Conservation (phyloP, 1,140 invertebrate species). For the Phocides pigmalion region DNA sequence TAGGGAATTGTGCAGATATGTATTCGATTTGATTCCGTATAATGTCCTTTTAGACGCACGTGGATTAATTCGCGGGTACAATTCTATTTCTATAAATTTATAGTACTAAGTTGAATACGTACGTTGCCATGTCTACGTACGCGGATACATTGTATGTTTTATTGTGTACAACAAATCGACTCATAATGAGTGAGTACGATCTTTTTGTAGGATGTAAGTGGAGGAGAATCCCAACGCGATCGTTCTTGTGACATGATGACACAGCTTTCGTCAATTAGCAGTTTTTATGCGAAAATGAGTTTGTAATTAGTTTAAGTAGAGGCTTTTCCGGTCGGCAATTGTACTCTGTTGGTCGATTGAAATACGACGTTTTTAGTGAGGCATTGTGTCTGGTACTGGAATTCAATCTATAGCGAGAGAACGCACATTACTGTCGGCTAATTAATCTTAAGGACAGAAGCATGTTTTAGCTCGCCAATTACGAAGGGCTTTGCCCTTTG, state of each 20-base stretch:
- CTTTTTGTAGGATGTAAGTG: slow-evolving; percentile 47
- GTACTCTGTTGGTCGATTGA: slow-evolving; percentile 41
- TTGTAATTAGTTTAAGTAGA: slow-evolving; percentile 62
- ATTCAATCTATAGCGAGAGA: slow-evolving; percentile 28
- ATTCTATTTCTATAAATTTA: background rate
- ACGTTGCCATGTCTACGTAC: background rate
- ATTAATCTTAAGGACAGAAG: slow-evolving; percentile 27
- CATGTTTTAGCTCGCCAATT: slow-evolving; percentile 24
- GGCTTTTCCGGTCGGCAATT: slow-evolving; percentile 69
- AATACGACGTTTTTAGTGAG: slow-evolving; percentile 42
- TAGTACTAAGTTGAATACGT: background rate
- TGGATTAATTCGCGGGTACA: no score
- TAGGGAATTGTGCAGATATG: no score
- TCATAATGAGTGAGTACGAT: slow-evolving; percentile 51
- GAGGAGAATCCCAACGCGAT: slow-evolving; percentile 61
- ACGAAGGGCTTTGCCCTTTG: slow-evolving; percentile 21
- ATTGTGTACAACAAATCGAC: slow-evolving; percentile 46
- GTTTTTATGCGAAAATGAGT: slow-evolving; percentile 65
- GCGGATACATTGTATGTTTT: slow-evolving; percentile 8
- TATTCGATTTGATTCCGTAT: no score
- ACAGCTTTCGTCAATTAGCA: slow-evolving; percentile 69
- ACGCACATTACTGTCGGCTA: slow-evolving; percentile 24
- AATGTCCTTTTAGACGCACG: no score
- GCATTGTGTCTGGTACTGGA: slow-evolving; percentile 37
- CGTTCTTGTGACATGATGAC: slow-evolving; percentile 65